A percentile compares a stretch with the other conserved stretches of the same genome.
These are phyloP conservation scores for Hyles vespertilio DNA, from an alignment of 1,140 invertebrate genomes.

Conservation along the genomic window DNA sequence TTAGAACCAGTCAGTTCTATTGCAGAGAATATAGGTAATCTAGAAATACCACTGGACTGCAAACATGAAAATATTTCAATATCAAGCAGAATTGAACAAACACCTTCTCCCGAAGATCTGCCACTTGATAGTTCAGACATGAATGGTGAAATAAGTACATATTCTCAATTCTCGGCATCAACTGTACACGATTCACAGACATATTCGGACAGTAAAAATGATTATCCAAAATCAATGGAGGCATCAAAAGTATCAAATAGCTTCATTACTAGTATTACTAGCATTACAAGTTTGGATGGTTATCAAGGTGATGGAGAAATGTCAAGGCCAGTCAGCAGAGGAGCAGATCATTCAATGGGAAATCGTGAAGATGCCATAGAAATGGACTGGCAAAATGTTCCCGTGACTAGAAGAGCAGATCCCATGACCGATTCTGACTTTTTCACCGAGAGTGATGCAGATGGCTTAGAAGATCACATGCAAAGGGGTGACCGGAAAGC, in stretches of 20 bases:
- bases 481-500: conserved; percentile 81
- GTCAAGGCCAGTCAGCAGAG: conserved; percentile 85
- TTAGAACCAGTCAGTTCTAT: conserved; percentile 72
- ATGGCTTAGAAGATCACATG: conserved; percentile 84
- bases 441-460: conserved; percentile 91
- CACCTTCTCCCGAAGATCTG: conserved; percentile 88
- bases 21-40: conserved; percentile 76
- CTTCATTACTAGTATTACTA: conserved; percentile 89
- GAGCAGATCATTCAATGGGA: conserved; percentile 80
- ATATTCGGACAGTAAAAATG: conserved; percentile 76
- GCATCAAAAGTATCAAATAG: conserved; percentile 79
- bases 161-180: conserved; percentile 65
- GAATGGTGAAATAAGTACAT: conserved; percentile 72
- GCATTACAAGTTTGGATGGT: conserved; percentile 90
- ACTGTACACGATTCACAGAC: conserved; percentile 70
- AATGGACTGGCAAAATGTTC: conserved; percentile 75
- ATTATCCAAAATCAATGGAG: conserved; percentile 77
- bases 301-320: conserved; percentile 92
- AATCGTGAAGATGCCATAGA: conserved; percentile 66
- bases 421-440: conserved; percentile 94
- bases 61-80: conserved; percentile 60
- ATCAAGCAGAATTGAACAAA: conserved; percentile 79
- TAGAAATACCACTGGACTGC: conserved; percentile 77
- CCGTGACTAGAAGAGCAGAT: conserved; percentile 79
- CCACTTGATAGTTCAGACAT: conserved; percentile 82